These are phyloP conservation scores for Neosalanx taihuensis DNA, from an alignment of 2,797 vertebrate genomes.

Conservation along the genomic window DNA sequence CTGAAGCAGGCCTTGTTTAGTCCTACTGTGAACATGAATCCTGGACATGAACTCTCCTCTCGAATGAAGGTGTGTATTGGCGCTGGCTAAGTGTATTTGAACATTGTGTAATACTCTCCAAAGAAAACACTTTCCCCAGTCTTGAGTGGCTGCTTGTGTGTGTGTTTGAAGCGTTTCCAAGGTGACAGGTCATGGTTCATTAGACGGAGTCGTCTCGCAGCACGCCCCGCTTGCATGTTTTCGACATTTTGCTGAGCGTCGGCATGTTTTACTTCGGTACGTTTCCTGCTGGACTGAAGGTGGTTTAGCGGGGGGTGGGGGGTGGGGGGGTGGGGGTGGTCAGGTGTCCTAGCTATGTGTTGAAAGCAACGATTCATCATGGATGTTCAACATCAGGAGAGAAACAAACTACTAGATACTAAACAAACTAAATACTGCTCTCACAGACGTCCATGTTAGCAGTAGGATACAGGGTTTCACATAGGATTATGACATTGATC, in stretches of 20 bases:
- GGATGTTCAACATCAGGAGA: not conserved
- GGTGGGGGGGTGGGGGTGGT: no score
- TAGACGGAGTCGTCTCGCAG: not conserved
- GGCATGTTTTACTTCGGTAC: no score
- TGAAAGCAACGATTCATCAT: not conserved
- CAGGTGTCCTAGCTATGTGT: no score
- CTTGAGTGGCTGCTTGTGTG: not conserved
- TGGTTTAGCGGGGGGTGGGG: no score
- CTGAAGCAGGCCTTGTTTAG: slow-evolving; percentile 26
- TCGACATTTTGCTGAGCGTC: not conserved
- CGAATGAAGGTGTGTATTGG: slow-evolving; percentile 12
- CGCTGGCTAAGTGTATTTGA: not conserved
- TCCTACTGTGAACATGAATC: slow-evolving; percentile 26
- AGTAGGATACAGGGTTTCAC: no score
- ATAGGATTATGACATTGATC: no score
- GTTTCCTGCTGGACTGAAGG: no score
- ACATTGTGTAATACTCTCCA: not conserved
- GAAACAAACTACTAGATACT: no score
- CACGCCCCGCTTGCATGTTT: not conserved
- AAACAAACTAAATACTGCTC: no score
- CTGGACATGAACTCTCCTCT: slow-evolving; percentile 2
- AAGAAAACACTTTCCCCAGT: not conserved
- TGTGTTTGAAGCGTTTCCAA: not conserved
- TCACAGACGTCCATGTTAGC: no score
- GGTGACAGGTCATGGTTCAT: not conserved